A percentile compares a stretch with the other conserved stretches of the same genome.
Evolutionary conservation across 35 echinoderm and acorn worm species (phyloP).

Genomic region (Acanthaster planci): DNA sequence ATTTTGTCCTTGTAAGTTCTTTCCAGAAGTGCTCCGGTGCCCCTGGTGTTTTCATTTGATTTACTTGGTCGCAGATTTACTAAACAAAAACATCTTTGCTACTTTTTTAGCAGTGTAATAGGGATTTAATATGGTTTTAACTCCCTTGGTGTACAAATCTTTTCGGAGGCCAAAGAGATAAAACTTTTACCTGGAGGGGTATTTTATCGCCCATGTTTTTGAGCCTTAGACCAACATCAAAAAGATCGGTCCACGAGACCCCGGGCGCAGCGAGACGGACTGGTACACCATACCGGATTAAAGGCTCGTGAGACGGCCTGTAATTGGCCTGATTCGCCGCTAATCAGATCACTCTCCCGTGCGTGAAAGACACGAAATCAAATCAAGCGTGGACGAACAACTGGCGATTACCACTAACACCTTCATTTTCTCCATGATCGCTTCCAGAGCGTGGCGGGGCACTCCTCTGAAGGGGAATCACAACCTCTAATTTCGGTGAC

Average conservation of each 20-base stretch:
- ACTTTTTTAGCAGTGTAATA: too few species aligned
- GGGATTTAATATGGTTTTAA: too few species aligned
- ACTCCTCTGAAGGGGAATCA: background rate
- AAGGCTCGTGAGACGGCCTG: slow-evolving; percentile 6
- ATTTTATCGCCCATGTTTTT: slow-evolving; percentile 16
- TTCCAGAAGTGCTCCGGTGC: too few species aligned
- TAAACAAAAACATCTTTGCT: too few species aligned
- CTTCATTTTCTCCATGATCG: background rate
- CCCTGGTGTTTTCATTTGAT: too few species aligned
- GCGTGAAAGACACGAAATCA: slow-evolving; percentile 28
- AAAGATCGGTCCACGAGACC: background rate
- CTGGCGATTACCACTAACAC: slow-evolving; percentile 20
- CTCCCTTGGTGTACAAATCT: too few species aligned
- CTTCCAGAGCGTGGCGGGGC: background rate
- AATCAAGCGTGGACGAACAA: slow-evolving; percentile 13
- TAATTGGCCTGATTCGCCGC: slow-evolving; percentile 32
- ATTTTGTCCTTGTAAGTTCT: too few species aligned
- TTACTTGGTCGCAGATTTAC: too few species aligned
- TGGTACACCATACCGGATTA: slow-evolving; percentile 13
- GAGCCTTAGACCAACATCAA: background rate
- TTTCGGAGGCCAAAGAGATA: background rate
- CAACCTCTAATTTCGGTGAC: background rate
- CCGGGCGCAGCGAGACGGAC: background rate
- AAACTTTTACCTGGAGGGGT: background rate
- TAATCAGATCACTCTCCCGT: slow-evolving; percentile 13